Evolutionary conservation across 1,140 invertebrate species (phyloP).

Genomic region (Calephelis virginiensis): DNA sequence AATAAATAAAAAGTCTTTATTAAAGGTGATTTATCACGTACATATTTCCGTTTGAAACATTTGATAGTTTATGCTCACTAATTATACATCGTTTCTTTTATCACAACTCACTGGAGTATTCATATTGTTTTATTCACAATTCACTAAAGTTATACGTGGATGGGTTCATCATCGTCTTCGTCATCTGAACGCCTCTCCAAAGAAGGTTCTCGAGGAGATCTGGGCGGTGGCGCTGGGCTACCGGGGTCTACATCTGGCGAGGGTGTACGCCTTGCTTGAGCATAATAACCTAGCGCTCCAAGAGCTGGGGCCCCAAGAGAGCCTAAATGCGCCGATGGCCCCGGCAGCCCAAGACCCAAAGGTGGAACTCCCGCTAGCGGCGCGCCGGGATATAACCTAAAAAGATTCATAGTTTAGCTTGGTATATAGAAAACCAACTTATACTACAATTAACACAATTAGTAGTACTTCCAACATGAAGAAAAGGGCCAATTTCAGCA

Average conservation of each 20-base stretch:
- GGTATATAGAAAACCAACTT: neutral
- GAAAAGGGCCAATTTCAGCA: too few species aligned
- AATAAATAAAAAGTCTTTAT: constrained; percentile 31
- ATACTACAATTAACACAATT: too few species aligned
- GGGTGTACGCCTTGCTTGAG: constrained; percentile 76
- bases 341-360: constrained; percentile 79
- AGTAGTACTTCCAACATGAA: too few species aligned
- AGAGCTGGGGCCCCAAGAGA: constrained; percentile 79
- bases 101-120: constrained; percentile 32
- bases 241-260: constrained; percentile 80
- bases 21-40: neutral
- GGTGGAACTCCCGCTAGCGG: constrained; percentile 62
- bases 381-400: constrained; percentile 68
- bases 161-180: constrained; percentile 70
- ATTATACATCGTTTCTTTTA: neutral
- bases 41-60: constrained; percentile 1
- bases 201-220: constrained; percentile 68
- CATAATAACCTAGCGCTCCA: constrained; percentile 82
- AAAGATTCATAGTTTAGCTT: constrained; percentile 10
- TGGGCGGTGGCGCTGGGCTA: constrained; percentile 79
- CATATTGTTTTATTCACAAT: constrained; percentile 27
- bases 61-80: constrained; percentile 2
- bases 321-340: constrained; percentile 80
- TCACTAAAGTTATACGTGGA: constrained; percentile 62
- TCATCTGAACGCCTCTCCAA: constrained; percentile 60